These are phyloP conservation scores for Percopsis omiscomaycus DNA, from an alignment of 2,797 vertebrate species.

Conservation along the genomic window DNA sequence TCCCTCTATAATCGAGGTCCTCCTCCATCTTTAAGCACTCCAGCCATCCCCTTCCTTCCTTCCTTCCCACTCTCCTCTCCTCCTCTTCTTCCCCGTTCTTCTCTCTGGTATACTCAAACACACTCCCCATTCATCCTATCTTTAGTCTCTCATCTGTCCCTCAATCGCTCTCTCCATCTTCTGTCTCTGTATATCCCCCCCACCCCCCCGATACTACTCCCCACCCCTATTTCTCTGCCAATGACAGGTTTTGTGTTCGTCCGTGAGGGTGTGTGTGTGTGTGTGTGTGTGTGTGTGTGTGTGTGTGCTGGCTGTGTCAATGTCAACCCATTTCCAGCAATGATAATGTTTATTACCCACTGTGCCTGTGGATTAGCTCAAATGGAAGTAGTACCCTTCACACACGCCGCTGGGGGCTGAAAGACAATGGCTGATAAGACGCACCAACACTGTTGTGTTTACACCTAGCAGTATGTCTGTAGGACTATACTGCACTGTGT, in stretches of 20 bases:
- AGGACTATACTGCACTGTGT: background rate
- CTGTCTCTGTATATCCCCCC: conserved; percentile 23
- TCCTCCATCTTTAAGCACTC: conserved; percentile 30
- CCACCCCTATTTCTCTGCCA: conserved; percentile 37
- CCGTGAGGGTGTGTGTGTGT: conserved; percentile 38
- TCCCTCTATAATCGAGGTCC: conserved; percentile 49
- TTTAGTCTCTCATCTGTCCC: conserved; percentile 6
- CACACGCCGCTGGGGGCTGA: conserved; percentile 47
- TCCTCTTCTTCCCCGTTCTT: conserved; percentile 2
- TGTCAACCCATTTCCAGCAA: conserved; percentile 77
- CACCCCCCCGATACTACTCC: conserved; percentile 21
- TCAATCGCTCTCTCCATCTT: conserved; percentile 26
- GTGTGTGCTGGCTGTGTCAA: conserved; percentile 64
- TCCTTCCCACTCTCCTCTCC: conserved; percentile 4
- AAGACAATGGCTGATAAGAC: conserved; percentile 40
- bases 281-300: conserved; percentile 54
- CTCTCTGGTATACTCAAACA: conserved; percentile 27
- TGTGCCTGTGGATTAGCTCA: conserved; percentile 71
- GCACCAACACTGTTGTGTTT: background rate
- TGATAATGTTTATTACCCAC: conserved; percentile 79
- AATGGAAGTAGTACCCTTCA: conserved; percentile 75
- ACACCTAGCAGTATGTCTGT: conserved; percentile 4
- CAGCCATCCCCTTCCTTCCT: conserved; percentile 8
- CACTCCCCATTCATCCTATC: conserved; percentile 14
- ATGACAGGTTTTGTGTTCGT: conserved; percentile 63